Evolutionary conservation across 2,113 vertebrate species (phyloP).

Genomic region (Triplophysa dalaica): DNA sequence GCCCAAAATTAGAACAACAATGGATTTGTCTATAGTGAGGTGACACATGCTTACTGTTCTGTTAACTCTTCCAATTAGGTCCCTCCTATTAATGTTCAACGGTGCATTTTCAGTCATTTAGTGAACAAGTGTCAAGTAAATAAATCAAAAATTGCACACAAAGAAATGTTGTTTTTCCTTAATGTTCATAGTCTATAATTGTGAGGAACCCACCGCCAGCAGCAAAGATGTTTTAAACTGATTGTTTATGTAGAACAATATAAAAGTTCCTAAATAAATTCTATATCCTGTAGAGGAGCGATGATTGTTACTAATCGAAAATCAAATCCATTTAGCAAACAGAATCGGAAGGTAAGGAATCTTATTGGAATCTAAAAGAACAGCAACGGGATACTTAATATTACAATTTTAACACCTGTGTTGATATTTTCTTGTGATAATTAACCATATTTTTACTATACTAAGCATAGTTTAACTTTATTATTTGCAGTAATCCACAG

Average conservation of each 20-base stretch:
- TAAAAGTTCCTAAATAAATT: too few relatives aligned
- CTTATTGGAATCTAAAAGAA: too few relatives aligned
- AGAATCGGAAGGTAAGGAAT: too few relatives aligned
- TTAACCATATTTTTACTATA: too few relatives aligned
- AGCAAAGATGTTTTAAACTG: slow-evolving; percentile 16
- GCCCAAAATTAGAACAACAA: slow-evolving; percentile 49
- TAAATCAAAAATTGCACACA: slow-evolving; percentile 41
- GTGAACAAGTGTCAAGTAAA: slow-evolving; percentile 41
- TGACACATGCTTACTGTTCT: slow-evolving; percentile 46
- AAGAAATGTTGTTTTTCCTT: not conserved
- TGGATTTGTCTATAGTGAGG: slow-evolving; percentile 46
- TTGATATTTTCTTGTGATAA: too few relatives aligned
- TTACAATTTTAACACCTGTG: too few relatives aligned
- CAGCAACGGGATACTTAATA: too few relatives aligned
- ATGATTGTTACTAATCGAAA: too few relatives aligned
- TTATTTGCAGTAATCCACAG: too few relatives aligned
- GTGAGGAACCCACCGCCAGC: not conserved
- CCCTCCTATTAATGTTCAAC: slow-evolving; percentile 49
- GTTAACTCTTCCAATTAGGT: slow-evolving; percentile 57
- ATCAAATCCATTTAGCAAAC: too few relatives aligned
- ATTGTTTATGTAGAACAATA: not conserved
- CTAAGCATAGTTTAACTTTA: too few relatives aligned
- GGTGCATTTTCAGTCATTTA: slow-evolving; percentile 48
- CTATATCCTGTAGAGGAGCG: too few relatives aligned
- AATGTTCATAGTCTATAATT: slow-evolving; percentile 22